Evolutionary conservation across 2,113 vertebrate species (phyloP).

Genomic region (Malaclemys terrapin): DNA sequence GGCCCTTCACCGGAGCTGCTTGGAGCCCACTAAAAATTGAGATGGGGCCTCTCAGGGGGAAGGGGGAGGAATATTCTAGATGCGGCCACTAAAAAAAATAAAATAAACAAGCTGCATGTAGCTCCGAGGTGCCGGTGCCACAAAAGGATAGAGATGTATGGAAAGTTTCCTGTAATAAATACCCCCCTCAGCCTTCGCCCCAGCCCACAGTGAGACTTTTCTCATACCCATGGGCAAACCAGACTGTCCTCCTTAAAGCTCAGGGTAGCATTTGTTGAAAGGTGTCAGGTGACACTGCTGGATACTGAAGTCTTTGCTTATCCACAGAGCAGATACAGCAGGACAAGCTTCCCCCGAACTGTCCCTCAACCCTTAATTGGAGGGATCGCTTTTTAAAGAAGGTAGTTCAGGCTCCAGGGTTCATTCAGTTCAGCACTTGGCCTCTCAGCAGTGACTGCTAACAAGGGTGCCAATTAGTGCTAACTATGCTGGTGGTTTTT

Average conservation of each 20-base stretch:
- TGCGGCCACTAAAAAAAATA: background rate
- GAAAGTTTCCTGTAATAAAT: background rate
- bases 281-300: background rate
- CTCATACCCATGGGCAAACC: background rate
- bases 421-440: background rate
- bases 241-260: background rate
- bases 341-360: background rate
- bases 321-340: background rate
- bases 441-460: constrained; percentile 17
- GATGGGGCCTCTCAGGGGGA: background rate
- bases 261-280: background rate
- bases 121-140: background rate
- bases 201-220: background rate
- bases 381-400: background rate
- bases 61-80: background rate
- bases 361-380: background rate
- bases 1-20: constrained; percentile 57
- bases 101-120: background rate
- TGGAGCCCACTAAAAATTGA: constrained; percentile 30
- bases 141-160: background rate
- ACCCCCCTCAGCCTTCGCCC: background rate
- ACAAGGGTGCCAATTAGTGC: background rate
- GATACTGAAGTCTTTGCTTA: background rate
- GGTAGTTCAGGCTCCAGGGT: background rate
- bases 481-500: background rate